phyloP scores from a whole-genome alignment of 2,113 vertebrate genomes.

The Halichoeres trimaculatus region DNA sequence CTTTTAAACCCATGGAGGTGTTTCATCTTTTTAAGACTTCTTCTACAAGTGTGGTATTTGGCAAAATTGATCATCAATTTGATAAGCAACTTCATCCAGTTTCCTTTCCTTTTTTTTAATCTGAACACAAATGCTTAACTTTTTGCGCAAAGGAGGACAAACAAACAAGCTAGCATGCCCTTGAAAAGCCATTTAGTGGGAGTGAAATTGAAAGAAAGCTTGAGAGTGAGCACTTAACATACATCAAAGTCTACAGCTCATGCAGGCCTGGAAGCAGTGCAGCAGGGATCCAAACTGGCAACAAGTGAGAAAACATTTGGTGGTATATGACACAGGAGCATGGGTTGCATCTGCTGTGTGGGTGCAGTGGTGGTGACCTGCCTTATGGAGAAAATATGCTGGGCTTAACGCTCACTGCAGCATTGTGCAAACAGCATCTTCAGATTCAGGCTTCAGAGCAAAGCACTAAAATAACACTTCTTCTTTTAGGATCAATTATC shows the following conservation, averaged over 20 bases:
- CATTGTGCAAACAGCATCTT: neutral
- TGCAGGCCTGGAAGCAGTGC: neutral
- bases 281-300: slow-evolving; percentile 21
- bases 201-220: neutral
- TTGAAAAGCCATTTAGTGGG: neutral
- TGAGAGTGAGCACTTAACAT: neutral
- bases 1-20: too few species aligned
- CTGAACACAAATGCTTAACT: neutral
- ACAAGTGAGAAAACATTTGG: slow-evolving; percentile 25
- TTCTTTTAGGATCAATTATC: slow-evolving; percentile 10
- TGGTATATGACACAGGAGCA: slow-evolving; percentile 21
- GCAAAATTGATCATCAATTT: too few species aligned
- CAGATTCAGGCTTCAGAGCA: neutral
- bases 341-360: slow-evolving; percentile 51
- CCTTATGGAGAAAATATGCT: slow-evolving; percentile 53
- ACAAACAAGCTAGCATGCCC: neutral
- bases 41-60: too few species aligned
- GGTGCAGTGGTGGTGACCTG: slow-evolving; percentile 18
- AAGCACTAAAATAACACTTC: neutral
- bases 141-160: neutral
- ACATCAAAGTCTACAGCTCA: slow-evolving; percentile 5
- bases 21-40: too few species aligned
- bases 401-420: slow-evolving; percentile 15
- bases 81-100: neutral
- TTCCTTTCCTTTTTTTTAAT: neutral